Evolutionary conservation across 37 sponge, comb jelly and placozoan species (phyloP).

Genomic region (Beroe ovata): DNA sequence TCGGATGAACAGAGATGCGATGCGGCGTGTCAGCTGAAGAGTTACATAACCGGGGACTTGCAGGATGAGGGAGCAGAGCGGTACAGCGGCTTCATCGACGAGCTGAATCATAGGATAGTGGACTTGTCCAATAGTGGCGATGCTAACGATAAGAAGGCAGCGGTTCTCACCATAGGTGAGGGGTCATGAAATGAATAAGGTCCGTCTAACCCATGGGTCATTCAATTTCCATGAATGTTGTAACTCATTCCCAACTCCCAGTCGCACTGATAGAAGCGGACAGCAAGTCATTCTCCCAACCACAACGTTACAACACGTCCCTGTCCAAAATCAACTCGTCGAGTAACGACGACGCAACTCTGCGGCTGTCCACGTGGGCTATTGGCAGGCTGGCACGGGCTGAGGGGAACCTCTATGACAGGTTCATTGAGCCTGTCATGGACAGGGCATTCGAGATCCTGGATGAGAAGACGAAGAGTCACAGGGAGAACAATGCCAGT

Average conservation of each 20-base stretch:
- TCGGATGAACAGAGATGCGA: constrained; percentile 24
- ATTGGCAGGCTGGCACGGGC: constrained; percentile 81
- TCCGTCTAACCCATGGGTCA: too few relatives aligned
- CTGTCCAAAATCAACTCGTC: constrained; percentile 20
- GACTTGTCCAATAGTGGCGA: constrained; percentile 79
- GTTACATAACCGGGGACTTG: constrained; percentile 42
- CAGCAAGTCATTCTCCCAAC: constrained; percentile 61
- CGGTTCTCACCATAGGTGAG: constrained; percentile 90
- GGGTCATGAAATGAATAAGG: too few relatives aligned
- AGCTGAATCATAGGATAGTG: constrained; percentile 80
- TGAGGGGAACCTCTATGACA: constrained; percentile 86
- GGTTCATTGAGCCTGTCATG: constrained; percentile 91
- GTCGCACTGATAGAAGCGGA: constrained; percentile 61
- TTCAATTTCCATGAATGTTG: too few relatives aligned
- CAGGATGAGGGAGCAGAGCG: constrained; percentile 69
- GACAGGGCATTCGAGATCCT: constrained; percentile 79
- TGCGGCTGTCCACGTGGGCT: constrained; percentile 66
- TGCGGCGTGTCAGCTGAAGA: constrained; percentile 51
- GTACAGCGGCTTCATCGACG: constrained; percentile 72
- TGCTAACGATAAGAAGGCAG: constrained; percentile 92
- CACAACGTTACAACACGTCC: constrained; percentile 63
- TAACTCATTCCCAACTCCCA: not conserved
- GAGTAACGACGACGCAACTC: constrained; percentile 36
- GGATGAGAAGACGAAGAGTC: constrained; percentile 33
- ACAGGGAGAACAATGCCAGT: constrained; percentile 33